Conservation (phyloP, 1,140 invertebrate species). For the Tetramorium alpestre region DNA sequence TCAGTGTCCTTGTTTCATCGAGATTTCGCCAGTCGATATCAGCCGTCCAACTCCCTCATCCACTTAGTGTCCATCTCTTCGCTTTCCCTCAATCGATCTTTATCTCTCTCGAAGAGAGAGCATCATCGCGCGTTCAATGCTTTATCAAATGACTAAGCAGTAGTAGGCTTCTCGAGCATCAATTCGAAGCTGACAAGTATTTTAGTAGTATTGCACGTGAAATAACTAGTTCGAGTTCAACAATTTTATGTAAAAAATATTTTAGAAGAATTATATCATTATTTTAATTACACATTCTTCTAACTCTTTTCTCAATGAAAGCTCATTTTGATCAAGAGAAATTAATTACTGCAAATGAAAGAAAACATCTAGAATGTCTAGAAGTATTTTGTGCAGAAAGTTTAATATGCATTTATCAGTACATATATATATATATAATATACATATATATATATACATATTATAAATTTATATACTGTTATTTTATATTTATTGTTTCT, state of each 20-base stretch:
- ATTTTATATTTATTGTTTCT: background rate
- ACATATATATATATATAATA: background rate
- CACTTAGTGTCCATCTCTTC: slow-evolving; percentile 29
- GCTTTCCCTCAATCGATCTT: background rate
- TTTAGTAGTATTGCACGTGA: background rate
- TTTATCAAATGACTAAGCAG: slow-evolving; percentile 29
- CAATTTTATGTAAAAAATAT: background rate
- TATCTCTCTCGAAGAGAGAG: slow-evolving; percentile 1
- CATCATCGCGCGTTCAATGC: background rate
- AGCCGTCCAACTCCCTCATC: background rate
- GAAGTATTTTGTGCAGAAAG: background rate
- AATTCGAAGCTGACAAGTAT: background rate
- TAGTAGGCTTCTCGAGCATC: background rate
- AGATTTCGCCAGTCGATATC: slow-evolving; percentile 64
- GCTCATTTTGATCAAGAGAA: background rate
- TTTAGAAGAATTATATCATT: background rate
- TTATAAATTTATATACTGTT: background rate
- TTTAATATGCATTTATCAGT: background rate
- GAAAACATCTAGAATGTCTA: background rate
- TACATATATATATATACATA: background rate
- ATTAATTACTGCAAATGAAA: background rate
- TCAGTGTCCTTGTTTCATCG: slow-evolving; percentile 30
- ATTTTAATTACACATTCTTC: background rate
- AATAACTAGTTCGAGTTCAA: background rate
- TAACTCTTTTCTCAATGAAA: background rate